These are phyloP conservation scores for Aphrocallistes beatrix DNA, from an alignment of 37 sponge, comb jelly and placozoan genomes.

Conservation along the genomic window DNA sequence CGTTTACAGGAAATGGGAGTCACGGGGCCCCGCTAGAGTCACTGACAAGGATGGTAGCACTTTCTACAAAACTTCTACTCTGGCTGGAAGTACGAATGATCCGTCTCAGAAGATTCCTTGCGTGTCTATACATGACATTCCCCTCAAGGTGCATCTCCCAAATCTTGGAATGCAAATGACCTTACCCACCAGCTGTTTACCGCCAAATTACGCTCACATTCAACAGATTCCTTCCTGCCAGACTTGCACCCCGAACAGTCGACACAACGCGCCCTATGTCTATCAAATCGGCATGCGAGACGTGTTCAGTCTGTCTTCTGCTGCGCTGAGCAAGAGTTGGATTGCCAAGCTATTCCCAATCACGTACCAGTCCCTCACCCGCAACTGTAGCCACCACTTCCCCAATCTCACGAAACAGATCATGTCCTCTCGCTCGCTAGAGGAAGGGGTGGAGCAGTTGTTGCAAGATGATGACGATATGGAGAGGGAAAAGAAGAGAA, in stretches of 20 bases:
- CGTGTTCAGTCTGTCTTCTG: not conserved
- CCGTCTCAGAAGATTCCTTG: not conserved
- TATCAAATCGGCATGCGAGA: not conserved
- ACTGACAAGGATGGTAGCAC: not conserved
- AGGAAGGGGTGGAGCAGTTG: not conserved
- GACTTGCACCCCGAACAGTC: not conserved
- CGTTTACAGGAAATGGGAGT: constrained; percentile 10
- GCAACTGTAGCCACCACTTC: not conserved
- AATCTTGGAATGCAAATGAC: not conserved
- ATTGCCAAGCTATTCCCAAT: not conserved
- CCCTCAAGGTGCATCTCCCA: not conserved
- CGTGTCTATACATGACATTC: not conserved
- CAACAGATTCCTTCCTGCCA: not conserved
- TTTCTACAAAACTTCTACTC: not conserved
- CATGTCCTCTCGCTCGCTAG: not conserved
- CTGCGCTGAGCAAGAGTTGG: not conserved
- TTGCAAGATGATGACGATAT: not conserved
- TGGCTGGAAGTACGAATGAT: not conserved
- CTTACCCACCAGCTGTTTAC: not conserved
- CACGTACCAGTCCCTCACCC: not conserved
- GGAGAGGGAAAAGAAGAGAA: not conserved
- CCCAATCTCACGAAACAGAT: not conserved
- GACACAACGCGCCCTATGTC: not conserved
- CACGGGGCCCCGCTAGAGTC: not conserved
- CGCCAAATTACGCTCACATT: not conserved